Evolutionary conservation across 30 jellyfish, hydroid and myxozoan genomes (phyloP).

Genomic region (Turritopsis dohrnii): DNA sequence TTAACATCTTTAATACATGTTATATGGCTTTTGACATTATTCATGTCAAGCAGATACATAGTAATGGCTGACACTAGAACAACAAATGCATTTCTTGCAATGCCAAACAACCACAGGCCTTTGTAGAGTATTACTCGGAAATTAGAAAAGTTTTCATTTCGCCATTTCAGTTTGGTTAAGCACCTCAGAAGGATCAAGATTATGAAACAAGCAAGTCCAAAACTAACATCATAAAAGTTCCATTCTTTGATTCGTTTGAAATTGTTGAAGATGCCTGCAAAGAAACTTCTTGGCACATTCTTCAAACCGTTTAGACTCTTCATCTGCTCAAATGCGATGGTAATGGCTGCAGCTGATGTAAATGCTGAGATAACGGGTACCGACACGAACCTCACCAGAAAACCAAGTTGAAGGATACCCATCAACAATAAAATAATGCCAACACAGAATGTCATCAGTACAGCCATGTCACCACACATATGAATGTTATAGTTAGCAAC

Average conservation of each 20-base stretch:
- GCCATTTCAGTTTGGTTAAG: constrained; percentile 29
- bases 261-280: constrained; percentile 29
- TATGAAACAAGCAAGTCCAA: constrained; percentile 53
- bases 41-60: constrained; percentile 32
- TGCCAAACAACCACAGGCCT: constrained; percentile 52
- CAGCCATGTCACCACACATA: constrained; percentile 32
- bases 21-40: constrained; percentile 14
- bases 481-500: constrained; percentile 53
- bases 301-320: constrained; percentile 60
- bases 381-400: constrained; percentile 72
- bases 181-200: constrained; percentile 42
- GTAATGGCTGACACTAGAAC: constrained; percentile 36
- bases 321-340: constrained; percentile 74
- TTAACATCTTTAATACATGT: constrained; percentile 56
- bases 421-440: constrained; percentile 67
- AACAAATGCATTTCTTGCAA: constrained; percentile 72
- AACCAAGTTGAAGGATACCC: constrained; percentile 78
- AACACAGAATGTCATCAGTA: constrained; percentile 48
- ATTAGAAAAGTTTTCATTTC: constrained; percentile 16
- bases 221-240: constrained; percentile 61
- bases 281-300: constrained; percentile 47
- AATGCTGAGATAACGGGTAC: constrained; percentile 81
- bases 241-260: constrained; percentile 43
- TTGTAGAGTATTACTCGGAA: constrained; percentile 15
- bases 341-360: constrained; percentile 83